Evolutionary conservation across 2,113 vertebrate genomes (phyloP).

Genomic region (Sturnira hondurensis): DNA sequence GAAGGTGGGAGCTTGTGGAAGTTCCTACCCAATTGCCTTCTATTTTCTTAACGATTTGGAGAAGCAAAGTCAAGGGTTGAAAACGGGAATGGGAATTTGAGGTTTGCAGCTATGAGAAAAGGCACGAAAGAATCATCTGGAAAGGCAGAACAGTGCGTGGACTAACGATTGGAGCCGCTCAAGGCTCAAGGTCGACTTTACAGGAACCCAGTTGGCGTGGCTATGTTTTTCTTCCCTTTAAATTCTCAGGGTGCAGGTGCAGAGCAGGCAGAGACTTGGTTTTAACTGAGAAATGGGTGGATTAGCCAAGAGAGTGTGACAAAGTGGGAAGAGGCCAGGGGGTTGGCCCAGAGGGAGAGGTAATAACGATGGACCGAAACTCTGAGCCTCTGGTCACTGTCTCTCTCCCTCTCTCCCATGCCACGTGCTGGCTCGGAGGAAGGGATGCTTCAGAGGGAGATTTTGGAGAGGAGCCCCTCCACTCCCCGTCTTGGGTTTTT

Average conservation of each 20-base stretch:
- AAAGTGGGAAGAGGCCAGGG: neutral
- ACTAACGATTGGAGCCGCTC: accelerated
- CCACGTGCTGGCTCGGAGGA: neutral
- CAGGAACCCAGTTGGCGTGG: accelerated
- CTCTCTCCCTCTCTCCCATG: no score
- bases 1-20: neutral
- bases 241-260: neutral
- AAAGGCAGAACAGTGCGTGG: no score
- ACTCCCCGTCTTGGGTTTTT: neutral
- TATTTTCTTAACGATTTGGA: neutral
- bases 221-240: neutral
- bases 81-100: neutral
- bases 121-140: neutral
- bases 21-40: neutral
- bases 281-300: neutral
- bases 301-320: neutral
- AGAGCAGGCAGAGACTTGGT: neutral
- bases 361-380: neutral
- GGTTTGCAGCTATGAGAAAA: neutral
- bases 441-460: neutral
- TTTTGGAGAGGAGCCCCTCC: neutral
- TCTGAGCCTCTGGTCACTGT: neutral
- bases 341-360: neutral
- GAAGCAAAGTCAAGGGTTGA: neutral
- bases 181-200: neutral